These are phyloP conservation scores for Therioaphis trifolii DNA, from an alignment of 2,888 invertebrate genomes.

Conservation along the genomic window DNA sequence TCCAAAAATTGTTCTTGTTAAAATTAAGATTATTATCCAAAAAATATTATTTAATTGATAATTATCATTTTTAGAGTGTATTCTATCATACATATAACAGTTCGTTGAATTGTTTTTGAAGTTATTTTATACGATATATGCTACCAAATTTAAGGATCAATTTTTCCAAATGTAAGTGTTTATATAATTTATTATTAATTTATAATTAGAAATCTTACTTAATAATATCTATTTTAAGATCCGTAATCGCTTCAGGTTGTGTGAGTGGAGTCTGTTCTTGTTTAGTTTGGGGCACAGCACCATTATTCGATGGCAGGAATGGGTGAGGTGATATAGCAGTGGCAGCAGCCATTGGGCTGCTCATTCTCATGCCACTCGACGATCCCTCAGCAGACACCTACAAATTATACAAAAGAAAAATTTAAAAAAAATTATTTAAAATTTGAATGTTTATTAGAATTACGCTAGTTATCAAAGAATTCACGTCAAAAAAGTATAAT, in stretches of 20 bases:
- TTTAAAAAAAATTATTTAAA: not conserved
- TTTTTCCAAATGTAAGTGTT: too few relatives aligned
- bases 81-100: too few relatives aligned
- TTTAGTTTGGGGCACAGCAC: constrained; percentile 26
- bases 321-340: constrained; percentile 60
- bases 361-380: constrained; percentile 44
- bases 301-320: constrained; percentile 50
- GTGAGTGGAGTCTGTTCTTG: constrained; percentile 41
- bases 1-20: too few relatives aligned
- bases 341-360: constrained; percentile 58
- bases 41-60: too few relatives aligned
- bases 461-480: too few relatives aligned
- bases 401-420: not conserved
- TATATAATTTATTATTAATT: too few relatives aligned
- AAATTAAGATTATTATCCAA: too few relatives aligned
- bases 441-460: not conserved
- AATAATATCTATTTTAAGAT: constrained; percentile 39
- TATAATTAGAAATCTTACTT: constrained; percentile 38
- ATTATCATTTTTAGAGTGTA: too few relatives aligned
- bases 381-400: constrained; percentile 46
- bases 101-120: too few relatives aligned
- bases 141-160: too few relatives aligned
- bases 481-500: too few relatives aligned
- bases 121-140: too few relatives aligned
- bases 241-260: constrained; percentile 19